These are phyloP conservation scores for Polypterus senegalus DNA, from an alignment of 2,113 vertebrate species.

Conservation along the genomic window DNA sequence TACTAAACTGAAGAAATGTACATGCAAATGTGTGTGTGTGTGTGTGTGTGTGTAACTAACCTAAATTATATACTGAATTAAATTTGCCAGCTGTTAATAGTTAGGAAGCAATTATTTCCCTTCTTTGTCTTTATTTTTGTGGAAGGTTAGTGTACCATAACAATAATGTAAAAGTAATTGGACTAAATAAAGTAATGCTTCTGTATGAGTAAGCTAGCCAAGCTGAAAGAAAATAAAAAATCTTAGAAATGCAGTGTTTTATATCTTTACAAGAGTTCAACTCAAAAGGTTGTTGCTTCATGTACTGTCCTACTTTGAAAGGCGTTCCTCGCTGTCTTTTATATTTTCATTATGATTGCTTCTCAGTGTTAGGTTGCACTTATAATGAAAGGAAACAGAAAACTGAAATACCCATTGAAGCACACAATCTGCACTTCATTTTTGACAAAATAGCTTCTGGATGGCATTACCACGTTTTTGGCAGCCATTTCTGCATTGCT, in stretches of 20 bases:
- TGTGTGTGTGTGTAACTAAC: too few relatives aligned
- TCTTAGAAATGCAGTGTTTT: neutral
- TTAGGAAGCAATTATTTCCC: too few relatives aligned
- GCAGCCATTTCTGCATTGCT: slow-evolving; percentile 41
- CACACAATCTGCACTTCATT: slow-evolving; percentile 70
- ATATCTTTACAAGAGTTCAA: slow-evolving; percentile 24
- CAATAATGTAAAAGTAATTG: too few relatives aligned
- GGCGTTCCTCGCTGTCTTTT: slow-evolving; percentile 67
- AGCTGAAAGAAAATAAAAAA: too few relatives aligned
- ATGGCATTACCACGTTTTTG: slow-evolving; percentile 47
- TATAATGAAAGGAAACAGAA: slow-evolving; percentile 64
- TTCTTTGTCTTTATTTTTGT: too few relatives aligned
- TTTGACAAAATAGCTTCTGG: slow-evolving; percentile 61
- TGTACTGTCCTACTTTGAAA: slow-evolving; percentile 52
- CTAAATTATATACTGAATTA: too few relatives aligned
- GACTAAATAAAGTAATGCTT: too few relatives aligned
- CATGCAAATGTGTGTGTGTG: too few relatives aligned
- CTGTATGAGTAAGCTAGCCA: too few relatives aligned
- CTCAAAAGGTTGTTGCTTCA: slow-evolving; percentile 16
- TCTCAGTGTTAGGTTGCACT: slow-evolving; percentile 57
- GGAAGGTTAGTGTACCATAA: too few relatives aligned
- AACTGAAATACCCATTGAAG: slow-evolving; percentile 46
- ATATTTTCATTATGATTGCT: slow-evolving; percentile 65
- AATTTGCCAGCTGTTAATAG: too few relatives aligned
- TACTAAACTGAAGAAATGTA: too few relatives aligned